Base-by-base conservation (phyloP, 2,797 vertebrate genomes). In the Aulostomus chinensis region DNA sequence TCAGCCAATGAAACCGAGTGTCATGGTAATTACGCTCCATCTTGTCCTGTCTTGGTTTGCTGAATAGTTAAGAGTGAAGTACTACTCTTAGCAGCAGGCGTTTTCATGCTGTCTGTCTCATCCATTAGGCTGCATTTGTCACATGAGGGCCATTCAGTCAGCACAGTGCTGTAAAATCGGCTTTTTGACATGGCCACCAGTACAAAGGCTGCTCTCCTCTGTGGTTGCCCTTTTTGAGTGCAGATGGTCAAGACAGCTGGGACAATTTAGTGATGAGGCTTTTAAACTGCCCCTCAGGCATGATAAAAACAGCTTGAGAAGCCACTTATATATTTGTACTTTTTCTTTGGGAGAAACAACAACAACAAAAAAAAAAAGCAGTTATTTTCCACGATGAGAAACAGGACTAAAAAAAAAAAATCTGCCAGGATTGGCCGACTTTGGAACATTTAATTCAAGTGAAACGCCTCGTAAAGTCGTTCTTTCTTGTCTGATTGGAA, bases 211-310 rank as follows among this genome's bases (percentile, higher is more conserved):
- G 49, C 68, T 66, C 65, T 81, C 59, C 76, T 73, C 68, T 52
- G 38, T 59, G 67, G 62, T 71, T 75, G 59, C 67, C 63, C 83
- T 78, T 89, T 91, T 81, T 55, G 62, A 75, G 86, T 91, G 85
- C 92, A 93, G 92, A 92, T 93, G 92, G 91, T 82, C 86, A 86
- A 86, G 89, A 89, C 92, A 93, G 91, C 90, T 92, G 92, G 91
- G 88, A 88, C 86, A 91, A 87, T 91, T 91, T 89, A 90, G 89
- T 80, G 88, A 91, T 87, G 75, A 88, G 80, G 82, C 80, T 83
- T 85, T 89, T 87, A 89, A 90, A 89, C 73, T 84, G 84, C 85
- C 90, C 87, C 83, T 77, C 78, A 90, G 88, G 88, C 89, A 89
- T 76, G 79, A 85, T 89, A 86, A 87, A 81, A 88, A 81, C 86